A percentile compares a stretch with the other conserved stretches of the same genome.
phyloP scores from a whole-genome alignment of 2,113 vertebrate genomes.

The Cynocephalus volans region DNA sequence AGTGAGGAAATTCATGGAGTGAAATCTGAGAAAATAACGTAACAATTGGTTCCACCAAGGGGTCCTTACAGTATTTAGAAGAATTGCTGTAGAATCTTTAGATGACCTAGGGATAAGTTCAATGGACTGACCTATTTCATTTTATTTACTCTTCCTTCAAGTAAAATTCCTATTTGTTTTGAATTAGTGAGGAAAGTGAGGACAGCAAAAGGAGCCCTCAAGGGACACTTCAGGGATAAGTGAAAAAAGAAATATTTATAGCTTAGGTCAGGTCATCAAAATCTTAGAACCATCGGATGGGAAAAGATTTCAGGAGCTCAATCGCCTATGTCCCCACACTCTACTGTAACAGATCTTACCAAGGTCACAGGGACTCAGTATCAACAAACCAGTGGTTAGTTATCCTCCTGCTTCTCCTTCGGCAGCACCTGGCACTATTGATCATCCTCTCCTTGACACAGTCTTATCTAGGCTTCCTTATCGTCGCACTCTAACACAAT shows the following conservation, averaged over 20 bases:
- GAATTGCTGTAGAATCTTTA: neutral
- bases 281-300: neutral
- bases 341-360: neutral
- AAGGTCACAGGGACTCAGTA: neutral
- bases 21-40: neutral
- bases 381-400: neutral
- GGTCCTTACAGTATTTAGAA: neutral
- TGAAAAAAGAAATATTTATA: neutral
- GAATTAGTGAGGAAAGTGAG: neutral
- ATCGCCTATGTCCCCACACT: fast-evolving
- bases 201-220: neutral
- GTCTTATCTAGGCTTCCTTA: neutral
- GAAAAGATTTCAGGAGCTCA: neutral
- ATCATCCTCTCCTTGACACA: neutral
- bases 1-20: conserved; percentile 3
- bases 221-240: neutral
- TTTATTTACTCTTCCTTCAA: conserved; percentile 32
- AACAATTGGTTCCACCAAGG: neutral
- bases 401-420: neutral
- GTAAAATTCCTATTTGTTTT: conserved; percentile 45
- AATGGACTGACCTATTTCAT: neutral
- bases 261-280: neutral
- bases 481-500: neutral
- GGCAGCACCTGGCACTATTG: neutral
- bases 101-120: neutral